A percentile compares a stretch with the other conserved stretches of the same genome.
phyloP scores from a whole-genome alignment of 2,888 invertebrate genomes.

The Agrenia bidenticulata region DNA sequence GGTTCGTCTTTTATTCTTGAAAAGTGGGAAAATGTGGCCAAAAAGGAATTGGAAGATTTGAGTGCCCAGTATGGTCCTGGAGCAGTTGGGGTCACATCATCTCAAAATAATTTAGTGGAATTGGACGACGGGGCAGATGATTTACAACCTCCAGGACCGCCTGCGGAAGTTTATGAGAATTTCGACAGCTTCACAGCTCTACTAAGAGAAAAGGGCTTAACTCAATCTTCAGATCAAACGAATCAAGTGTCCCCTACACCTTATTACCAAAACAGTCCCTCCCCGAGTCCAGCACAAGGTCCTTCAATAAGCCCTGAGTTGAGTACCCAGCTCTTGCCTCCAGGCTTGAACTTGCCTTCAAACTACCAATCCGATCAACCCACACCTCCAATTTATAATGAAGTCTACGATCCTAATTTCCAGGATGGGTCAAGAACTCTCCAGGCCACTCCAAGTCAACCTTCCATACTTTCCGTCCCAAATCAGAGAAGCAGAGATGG shows the following conservation, averaged over 20 bases:
- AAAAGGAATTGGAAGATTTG: background rate
- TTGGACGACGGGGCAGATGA: background rate
- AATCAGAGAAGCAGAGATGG: conserved; percentile 11
- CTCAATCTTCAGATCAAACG: too few species aligned
- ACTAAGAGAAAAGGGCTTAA: too few species aligned
- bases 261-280: too few species aligned
- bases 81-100: too few species aligned
- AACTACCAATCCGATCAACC: background rate
- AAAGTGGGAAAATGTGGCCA: background rate
- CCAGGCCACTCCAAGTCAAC: conserved; percentile 6
- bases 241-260: too few species aligned
- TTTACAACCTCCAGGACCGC: conserved; percentile 10
- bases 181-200: conserved; percentile 26
- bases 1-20: too few species aligned
- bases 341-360: background rate
- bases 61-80: conserved; percentile 17
- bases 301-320: background rate
- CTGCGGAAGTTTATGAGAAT: conserved; percentile 24
- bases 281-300: background rate
- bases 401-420: conserved; percentile 15
- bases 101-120: too few species aligned
- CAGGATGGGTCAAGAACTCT: background rate
- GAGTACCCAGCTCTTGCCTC: background rate
- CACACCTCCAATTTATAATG: conserved; percentile 18
- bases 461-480: background rate